Evolutionary conservation across 2,888 invertebrate genomes (phyloP).

Genomic region (Drosophila silvestris): DNA sequence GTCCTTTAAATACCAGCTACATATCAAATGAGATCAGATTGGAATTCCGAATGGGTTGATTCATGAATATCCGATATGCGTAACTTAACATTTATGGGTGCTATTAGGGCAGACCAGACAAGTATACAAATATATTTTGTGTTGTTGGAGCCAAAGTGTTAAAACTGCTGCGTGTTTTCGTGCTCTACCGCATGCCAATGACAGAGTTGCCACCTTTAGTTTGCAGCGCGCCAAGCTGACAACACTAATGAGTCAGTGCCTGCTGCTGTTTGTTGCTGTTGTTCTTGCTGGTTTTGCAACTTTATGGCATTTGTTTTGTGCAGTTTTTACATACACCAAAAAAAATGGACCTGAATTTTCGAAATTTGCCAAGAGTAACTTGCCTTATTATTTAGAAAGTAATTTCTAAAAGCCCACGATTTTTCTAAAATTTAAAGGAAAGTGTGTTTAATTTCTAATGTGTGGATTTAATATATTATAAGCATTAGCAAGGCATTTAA

Average conservation of each 20-base stretch:
- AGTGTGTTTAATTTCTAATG: not conserved
- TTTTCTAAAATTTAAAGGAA: not conserved
- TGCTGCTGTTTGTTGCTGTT: slow-evolving; percentile 13
- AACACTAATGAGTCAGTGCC: slow-evolving; percentile 71
- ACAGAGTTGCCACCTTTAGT: slow-evolving; percentile 43
- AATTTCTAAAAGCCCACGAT: not conserved
- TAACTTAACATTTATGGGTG: not conserved
- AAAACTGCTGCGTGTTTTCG: slow-evolving; percentile 40
- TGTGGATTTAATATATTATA: not conserved
- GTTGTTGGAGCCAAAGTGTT: slow-evolving; percentile 30
- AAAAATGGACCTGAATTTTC: not conserved
- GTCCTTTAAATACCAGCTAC: not conserved
- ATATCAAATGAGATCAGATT: not conserved
- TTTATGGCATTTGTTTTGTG: slow-evolving; percentile 73
- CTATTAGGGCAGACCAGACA: not conserved
- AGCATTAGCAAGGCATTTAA: not conserved
- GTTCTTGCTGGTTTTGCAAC: slow-evolving; percentile 31
- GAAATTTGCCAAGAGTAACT: not conserved
- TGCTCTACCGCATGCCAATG: slow-evolving; percentile 52
- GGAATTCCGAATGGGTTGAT: not conserved
- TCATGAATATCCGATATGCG: not conserved
- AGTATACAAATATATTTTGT: not conserved
- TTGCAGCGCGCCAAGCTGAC: slow-evolving; percentile 51
- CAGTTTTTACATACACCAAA: slow-evolving; percentile 54
- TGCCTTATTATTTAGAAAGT: not conserved